phyloP scores from a whole-genome alignment of 2,888 invertebrate genomes.

The Troides helena region DNA sequence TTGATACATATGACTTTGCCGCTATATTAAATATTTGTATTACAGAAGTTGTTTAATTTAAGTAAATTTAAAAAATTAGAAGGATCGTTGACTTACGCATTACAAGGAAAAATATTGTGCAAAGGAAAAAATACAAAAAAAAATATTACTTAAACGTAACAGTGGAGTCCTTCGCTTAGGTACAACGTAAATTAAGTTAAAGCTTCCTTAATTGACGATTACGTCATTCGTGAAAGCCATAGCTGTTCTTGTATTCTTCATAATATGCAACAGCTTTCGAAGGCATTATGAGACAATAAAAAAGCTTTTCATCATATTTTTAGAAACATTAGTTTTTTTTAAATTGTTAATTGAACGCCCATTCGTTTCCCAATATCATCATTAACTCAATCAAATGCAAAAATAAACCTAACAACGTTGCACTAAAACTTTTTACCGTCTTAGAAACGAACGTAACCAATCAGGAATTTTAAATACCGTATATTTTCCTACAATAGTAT shows the following conservation, averaged over 20 bases:
- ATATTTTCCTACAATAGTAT: no score
- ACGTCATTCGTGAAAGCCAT: constrained; percentile 19
- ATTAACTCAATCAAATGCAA: neutral
- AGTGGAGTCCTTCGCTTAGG: neutral
- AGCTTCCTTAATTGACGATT: constrained; percentile 26
- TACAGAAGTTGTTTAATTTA: no score
- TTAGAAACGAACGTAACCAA: no score
- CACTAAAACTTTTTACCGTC: no score
- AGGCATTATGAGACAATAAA: constrained; percentile 7
- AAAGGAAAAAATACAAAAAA: constrained; percentile 7
- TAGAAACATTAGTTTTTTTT: constrained; percentile 3
- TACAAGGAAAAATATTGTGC: constrained; percentile 3
- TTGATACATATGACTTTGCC: no score
- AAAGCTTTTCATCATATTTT: constrained; percentile 7
- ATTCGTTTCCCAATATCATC: neutral
- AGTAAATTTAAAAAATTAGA: neutral
- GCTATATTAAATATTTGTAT: no score
- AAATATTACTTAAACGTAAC: neutral
- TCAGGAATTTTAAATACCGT: no score
- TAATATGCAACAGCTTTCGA: constrained; percentile 9
- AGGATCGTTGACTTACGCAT: neutral
- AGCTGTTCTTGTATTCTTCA: constrained; percentile 24
- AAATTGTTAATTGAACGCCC: neutral
- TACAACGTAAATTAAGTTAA: constrained; percentile 15
- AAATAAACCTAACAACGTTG: no score